A percentile compares a stretch with the other conserved stretches of the same genome.
phyloP scores from a whole-genome alignment of 2,888 invertebrate species.

The Penaeus monodon region DNA sequence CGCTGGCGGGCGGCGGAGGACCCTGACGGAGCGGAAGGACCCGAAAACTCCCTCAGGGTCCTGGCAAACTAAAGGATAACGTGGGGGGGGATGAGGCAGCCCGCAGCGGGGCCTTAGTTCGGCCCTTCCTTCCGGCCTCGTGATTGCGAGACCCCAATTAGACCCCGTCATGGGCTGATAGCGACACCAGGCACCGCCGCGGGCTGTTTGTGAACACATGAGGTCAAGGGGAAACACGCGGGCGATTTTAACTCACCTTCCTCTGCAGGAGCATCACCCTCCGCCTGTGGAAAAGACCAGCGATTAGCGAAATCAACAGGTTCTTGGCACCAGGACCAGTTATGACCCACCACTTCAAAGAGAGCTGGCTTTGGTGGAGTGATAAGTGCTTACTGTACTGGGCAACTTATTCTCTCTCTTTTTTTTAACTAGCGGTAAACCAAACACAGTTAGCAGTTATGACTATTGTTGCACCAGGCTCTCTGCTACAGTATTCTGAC shows the following conservation, averaged over 20 bases:
- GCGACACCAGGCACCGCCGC: neutral
- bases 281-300: conserved; percentile 37
- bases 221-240: conserved; percentile 19
- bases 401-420: no score
- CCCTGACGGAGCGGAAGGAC: conserved; percentile 26
- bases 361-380: no score
- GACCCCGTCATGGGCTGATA: neutral
- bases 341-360: neutral
- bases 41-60: conserved; percentile 12
- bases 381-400: no score
- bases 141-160: neutral
- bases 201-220: neutral
- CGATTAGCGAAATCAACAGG: conserved; percentile 21
- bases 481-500: no score
- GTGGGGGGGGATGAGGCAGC: neutral
- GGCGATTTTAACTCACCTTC: conserved; percentile 45
- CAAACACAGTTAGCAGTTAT: no score
- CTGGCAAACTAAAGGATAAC: neutral
- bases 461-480: no score
- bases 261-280: conserved; percentile 51
- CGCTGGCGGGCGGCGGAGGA: neutral
- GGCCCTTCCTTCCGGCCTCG: neutral
- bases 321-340: neutral
- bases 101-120: conserved; percentile 2
- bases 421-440: no score